phyloP scores from a whole-genome alignment of 2,888 invertebrate species.

The Pocota personata region DNA sequence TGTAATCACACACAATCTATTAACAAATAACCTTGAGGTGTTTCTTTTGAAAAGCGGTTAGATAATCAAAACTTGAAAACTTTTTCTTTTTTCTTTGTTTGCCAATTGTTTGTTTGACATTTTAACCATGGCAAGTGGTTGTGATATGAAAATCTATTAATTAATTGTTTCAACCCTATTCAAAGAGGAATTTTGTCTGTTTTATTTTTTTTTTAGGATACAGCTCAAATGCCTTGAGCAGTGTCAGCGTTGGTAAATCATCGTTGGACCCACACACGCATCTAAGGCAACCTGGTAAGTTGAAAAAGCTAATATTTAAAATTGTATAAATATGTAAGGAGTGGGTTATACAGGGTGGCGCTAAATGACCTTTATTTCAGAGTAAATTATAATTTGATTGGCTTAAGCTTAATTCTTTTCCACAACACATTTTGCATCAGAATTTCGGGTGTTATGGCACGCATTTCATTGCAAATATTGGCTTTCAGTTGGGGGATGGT shows the following conservation, averaged over 20 bases:
- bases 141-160: slow-evolving; percentile 32
- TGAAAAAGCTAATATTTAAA: neutral
- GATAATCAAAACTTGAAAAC: slow-evolving; percentile 68
- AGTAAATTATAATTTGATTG: too few relatives aligned
- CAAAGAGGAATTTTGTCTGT: neutral
- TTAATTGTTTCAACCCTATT: slow-evolving; percentile 16
- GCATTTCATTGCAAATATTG: too few relatives aligned
- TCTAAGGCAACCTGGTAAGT: slow-evolving; percentile 93
- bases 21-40: slow-evolving; percentile 76
- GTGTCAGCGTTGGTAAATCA: slow-evolving; percentile 86
- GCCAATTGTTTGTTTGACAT: slow-evolving; percentile 33
- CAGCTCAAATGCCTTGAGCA: slow-evolving; percentile 90
- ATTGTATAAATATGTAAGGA: too few relatives aligned
- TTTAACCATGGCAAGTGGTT: slow-evolving; percentile 54
- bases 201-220: slow-evolving; percentile 88
- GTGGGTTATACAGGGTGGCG: too few relatives aligned
- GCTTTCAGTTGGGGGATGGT: too few relatives aligned
- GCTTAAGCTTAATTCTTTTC: too few relatives aligned
- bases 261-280: slow-evolving; percentile 94
- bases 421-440: too few relatives aligned
- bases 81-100: neutral
- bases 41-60: slow-evolving; percentile 48
- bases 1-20: slow-evolving; percentile 81
- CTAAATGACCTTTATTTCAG: too few relatives aligned
- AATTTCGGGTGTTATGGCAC: too few relatives aligned